phyloP scores from a whole-genome alignment of 2,888 invertebrate species.

The Tillus elongatus region DNA sequence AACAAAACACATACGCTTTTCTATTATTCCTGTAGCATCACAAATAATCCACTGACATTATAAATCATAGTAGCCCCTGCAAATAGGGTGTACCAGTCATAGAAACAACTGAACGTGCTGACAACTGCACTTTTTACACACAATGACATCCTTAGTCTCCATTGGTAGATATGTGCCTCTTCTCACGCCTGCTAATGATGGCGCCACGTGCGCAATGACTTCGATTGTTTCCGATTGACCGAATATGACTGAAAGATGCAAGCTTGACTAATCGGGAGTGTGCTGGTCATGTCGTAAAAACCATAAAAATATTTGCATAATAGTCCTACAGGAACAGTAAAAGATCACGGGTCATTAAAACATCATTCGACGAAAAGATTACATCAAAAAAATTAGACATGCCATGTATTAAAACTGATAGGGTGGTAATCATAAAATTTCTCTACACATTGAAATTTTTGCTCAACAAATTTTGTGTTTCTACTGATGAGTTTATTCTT shows the following conservation, averaged over 20 bases:
- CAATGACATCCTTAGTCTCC: constrained; percentile 19
- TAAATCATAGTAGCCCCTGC: constrained; percentile 20
- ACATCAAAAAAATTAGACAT: no score
- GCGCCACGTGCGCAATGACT: constrained; percentile 37
- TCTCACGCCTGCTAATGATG: constrained; percentile 42
- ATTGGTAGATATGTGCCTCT: constrained; percentile 25
- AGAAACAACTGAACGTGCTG: constrained; percentile 16
- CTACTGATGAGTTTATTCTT: no score
- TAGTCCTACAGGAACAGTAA: constrained; percentile 14
- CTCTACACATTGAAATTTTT: background rate
- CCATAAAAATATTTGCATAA: constrained; percentile 28
- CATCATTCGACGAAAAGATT: no score
- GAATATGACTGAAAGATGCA: constrained; percentile 29
- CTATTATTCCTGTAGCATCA: no score
- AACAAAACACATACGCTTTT: no score
- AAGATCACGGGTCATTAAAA: no score
- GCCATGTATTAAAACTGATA: background rate
- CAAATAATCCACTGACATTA: no score
- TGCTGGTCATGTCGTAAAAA: constrained; percentile 25
- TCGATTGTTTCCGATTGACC: constrained; percentile 38
- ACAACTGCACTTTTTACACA: constrained; percentile 24
- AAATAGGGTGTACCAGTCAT: constrained; percentile 11
- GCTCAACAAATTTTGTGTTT: no score
- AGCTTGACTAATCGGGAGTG: constrained; percentile 27
- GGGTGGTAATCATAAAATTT: background rate